Percentiles rank a stretch among this genome's conserved stretches.
These are phyloP conservation scores for Oligia fasciuncula DNA, from an alignment of 2,888 invertebrate species.

Conservation along the genomic window DNA sequence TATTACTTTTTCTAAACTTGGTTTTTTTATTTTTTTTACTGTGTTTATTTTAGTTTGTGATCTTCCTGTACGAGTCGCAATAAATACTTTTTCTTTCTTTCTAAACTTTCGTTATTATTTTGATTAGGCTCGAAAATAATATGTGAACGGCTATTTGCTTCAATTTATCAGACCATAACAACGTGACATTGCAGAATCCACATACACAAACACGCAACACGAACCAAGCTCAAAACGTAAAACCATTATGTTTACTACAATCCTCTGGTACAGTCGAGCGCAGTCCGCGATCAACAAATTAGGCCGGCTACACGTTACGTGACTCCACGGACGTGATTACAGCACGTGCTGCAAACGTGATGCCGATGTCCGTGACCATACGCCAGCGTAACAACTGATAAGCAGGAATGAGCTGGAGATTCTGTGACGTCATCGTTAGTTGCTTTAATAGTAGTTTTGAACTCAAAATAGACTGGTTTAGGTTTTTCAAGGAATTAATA, in stretches of 20 bases:
- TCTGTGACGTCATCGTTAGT: constrained; percentile 37
- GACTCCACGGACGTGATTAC: constrained; percentile 75
- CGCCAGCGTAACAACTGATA: constrained; percentile 50
- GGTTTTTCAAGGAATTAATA: neutral
- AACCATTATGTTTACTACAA: constrained; percentile 40
- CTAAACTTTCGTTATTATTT: neutral
- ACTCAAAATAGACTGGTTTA: no score
- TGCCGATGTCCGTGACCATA: constrained; percentile 75
- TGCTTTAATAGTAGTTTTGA: neutral
- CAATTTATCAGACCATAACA: constrained; percentile 3
- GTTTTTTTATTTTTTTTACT: no score
- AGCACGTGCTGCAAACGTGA: constrained; percentile 84
- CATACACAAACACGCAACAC: neutral
- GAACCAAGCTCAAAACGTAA: constrained; percentile 16
- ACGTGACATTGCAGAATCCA: constrained; percentile 14
- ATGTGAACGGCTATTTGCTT: neutral
- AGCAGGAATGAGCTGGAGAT: constrained; percentile 52
- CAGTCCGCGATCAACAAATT: constrained; percentile 71
- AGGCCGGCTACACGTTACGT: constrained; percentile 73
- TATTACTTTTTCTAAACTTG: no score
- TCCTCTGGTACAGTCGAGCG: constrained; percentile 42
- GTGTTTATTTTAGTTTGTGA: no score
- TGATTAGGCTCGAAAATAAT: neutral
- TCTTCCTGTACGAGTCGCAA: no score
- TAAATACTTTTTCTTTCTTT: no score